Percentiles rank a stretch among this genome's conserved stretches.
Evolutionary conservation across 2,888 invertebrate species (phyloP).

Genomic region (Norana najaformis): DNA sequence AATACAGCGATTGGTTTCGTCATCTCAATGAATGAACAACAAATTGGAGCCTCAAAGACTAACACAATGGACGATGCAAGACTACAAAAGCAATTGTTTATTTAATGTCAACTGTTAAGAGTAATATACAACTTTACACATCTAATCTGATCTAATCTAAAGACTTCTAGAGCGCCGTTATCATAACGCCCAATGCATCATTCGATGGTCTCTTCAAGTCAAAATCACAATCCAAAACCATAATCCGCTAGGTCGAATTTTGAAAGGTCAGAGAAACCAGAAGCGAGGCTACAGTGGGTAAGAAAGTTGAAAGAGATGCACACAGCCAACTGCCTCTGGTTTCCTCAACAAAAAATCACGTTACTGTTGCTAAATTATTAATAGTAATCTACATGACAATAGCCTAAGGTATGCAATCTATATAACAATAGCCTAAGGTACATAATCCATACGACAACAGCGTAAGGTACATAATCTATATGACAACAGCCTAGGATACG

Average conservation of each 20-base stretch:
- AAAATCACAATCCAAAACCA: no score
- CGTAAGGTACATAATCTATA: no score
- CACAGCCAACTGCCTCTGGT: no score
- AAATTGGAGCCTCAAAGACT: slow-evolving; percentile 45
- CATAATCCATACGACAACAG: no score
- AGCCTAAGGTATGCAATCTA: no score
- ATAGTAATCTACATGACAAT: no score
- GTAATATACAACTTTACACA: background rate
- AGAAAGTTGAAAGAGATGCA: background rate
- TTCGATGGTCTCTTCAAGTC: background rate
- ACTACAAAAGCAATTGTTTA: background rate
- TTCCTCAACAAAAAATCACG: no score
- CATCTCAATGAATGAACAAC: slow-evolving; percentile 44
- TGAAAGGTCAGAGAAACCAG: background rate
- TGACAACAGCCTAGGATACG: no score
- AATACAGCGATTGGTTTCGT: slow-evolving; percentile 45
- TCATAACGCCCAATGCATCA: background rate
- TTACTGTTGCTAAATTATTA: no score
- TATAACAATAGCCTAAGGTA: no score
- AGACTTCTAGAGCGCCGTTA: no score
- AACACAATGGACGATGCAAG: slow-evolving; percentile 30
- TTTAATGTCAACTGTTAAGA: background rate
- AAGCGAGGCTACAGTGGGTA: background rate
- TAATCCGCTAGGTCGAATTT: no score
- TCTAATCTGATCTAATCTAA: background rate